Conservation (phyloP, 2,113 vertebrate genomes). For the Coregonus clupeaformis region DNA sequence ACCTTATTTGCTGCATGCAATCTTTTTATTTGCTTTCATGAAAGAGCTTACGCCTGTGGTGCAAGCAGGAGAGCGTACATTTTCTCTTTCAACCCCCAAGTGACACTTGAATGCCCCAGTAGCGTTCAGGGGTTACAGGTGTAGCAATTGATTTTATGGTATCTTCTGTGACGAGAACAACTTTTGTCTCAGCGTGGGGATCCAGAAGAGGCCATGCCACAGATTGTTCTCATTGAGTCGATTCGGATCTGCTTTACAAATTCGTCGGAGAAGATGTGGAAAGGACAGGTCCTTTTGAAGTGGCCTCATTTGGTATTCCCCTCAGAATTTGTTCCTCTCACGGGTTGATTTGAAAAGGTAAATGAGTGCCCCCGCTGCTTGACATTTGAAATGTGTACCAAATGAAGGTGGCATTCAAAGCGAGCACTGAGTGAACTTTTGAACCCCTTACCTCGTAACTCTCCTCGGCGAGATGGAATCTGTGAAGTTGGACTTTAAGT, state of each 20-base stretch:
- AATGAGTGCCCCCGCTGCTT: slow-evolving; percentile 53
- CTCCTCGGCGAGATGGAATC: slow-evolving; percentile 65
- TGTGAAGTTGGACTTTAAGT: slow-evolving; percentile 73
- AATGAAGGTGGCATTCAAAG: slow-evolving; percentile 72
- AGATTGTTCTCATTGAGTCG: slow-evolving; percentile 40
- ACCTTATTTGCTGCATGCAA: slow-evolving; percentile 11
- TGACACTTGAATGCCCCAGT: slow-evolving; percentile 52
- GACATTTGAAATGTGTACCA: slow-evolving; percentile 56
- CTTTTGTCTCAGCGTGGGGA: slow-evolving; percentile 48
- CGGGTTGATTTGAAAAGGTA: slow-evolving; percentile 52
- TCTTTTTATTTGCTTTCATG: slow-evolving; percentile 29
- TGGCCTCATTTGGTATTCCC: slow-evolving; percentile 63
- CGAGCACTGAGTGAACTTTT: slow-evolving; percentile 72
- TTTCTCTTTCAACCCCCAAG: slow-evolving; percentile 17
- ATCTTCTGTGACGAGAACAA: slow-evolving; percentile 60
- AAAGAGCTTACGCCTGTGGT: slow-evolving; percentile 12
- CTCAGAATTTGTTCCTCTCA: slow-evolving; percentile 55
- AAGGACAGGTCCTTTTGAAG: slow-evolving; percentile 44
- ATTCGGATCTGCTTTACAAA: slow-evolving; percentile 54
- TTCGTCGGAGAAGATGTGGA: slow-evolving; percentile 52
- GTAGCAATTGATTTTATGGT: slow-evolving; percentile 70
- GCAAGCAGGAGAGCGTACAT: slow-evolving; percentile 14
- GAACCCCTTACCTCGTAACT: slow-evolving; percentile 74
- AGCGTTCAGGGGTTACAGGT: slow-evolving; percentile 57
- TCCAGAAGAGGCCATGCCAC: slow-evolving; percentile 51